Evolutionary conservation across 2,888 invertebrate species (phyloP).

Genomic region (Dromius quadrimaculatus): DNA sequence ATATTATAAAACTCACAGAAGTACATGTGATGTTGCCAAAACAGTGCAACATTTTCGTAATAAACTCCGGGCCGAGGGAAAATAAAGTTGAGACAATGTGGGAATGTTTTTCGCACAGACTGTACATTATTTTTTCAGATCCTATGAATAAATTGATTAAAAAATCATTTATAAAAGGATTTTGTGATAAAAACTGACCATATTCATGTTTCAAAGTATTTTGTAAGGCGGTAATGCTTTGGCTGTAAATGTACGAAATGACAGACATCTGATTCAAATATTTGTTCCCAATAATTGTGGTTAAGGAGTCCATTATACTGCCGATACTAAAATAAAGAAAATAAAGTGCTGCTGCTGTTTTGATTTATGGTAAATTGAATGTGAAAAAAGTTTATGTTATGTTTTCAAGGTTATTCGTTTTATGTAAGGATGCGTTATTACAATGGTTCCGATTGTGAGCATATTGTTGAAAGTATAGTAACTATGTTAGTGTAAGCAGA

Average conservation of each 20-base stretch:
- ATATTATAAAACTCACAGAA: constrained; percentile 26
- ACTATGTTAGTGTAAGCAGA: too few species aligned
- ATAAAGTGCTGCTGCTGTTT: too few species aligned
- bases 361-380: too few species aligned
- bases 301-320: constrained; percentile 24
- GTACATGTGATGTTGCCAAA: constrained; percentile 35
- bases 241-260: constrained; percentile 20
- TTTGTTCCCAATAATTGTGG: constrained; percentile 2
- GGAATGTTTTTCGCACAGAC: constrained; percentile 66
- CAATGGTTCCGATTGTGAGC: too few species aligned
- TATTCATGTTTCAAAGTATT: constrained; percentile 30
- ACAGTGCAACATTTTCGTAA: constrained; percentile 60
- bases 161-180: constrained; percentile 9
- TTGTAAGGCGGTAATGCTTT: constrained; percentile 42
- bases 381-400: too few species aligned
- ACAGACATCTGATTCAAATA: constrained; percentile 4
- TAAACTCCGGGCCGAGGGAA: constrained; percentile 61
- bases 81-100: constrained; percentile 63
- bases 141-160: constrained; percentile 32
- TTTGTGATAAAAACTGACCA: constrained; percentile 14
- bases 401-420: too few species aligned
- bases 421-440: too few species aligned
- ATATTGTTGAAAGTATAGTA: too few species aligned
- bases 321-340: constrained; percentile 28
- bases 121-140: constrained; percentile 66